phyloP scores from a whole-genome alignment of 2,888 invertebrate species.

The Muscina levida region DNA sequence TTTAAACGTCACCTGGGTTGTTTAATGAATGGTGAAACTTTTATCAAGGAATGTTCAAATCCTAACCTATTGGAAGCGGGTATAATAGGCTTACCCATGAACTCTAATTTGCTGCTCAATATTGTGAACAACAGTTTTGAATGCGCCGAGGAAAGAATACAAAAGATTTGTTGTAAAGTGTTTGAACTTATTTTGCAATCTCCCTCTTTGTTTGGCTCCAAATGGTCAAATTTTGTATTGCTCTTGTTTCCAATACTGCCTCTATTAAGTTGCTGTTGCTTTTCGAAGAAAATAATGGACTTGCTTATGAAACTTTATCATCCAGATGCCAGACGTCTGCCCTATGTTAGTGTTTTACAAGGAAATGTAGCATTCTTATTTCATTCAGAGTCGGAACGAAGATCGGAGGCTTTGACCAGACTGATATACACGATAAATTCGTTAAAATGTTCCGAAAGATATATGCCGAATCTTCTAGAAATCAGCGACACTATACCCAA shows the following conservation, averaged over 20 bases:
- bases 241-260: conserved; percentile 73
- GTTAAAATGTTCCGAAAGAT: conserved; percentile 65
- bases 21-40: conserved; percentile 73
- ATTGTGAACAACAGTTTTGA: conserved; percentile 70
- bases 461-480: conserved; percentile 70
- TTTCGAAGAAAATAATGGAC: conserved; percentile 67
- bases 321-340: conserved; percentile 72
- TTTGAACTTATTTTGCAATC: conserved; percentile 74
- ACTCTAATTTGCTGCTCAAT: conserved; percentile 71
- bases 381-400: conserved; percentile 68
- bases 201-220: conserved; percentile 67
- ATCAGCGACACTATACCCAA: conserved; percentile 71
- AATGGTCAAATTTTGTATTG: conserved; percentile 69
- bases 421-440: conserved; percentile 71
- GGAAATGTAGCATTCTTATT: conserved; percentile 76
- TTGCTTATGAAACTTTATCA: conserved; percentile 71
- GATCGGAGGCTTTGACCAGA: conserved; percentile 72
- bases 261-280: conserved; percentile 70
- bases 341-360: conserved; percentile 69
- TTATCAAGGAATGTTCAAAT: conserved; percentile 68
- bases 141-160: conserved; percentile 60
- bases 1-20: conserved; percentile 74
- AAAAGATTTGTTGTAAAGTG: conserved; percentile 71
- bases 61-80: conserved; percentile 66
- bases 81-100: conserved; percentile 76